Conservation (phyloP, 2,888 invertebrate species). For the Epirrita christyi region DNA sequence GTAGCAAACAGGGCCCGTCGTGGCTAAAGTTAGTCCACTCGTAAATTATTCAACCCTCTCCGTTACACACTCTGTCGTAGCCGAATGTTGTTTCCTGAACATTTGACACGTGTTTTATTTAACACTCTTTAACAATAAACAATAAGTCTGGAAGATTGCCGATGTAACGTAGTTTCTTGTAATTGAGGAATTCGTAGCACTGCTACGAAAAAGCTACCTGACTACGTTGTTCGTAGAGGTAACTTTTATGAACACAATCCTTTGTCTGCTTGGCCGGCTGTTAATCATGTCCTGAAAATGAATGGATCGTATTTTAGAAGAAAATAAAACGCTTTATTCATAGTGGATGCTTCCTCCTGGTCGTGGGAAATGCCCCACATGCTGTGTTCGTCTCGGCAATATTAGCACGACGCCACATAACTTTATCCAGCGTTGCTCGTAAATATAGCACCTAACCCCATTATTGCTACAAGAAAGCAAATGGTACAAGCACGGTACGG, state of each 20-base stretch:
- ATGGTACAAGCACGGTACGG: constrained; percentile 42
- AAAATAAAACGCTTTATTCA: constrained; percentile 45
- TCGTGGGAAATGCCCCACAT: constrained; percentile 62
- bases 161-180: neutral
- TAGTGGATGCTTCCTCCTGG: constrained; percentile 28
- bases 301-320: constrained; percentile 28
- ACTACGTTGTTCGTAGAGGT: constrained; percentile 15
- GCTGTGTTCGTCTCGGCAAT: constrained; percentile 61
- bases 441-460: constrained; percentile 63
- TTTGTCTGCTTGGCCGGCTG: constrained; percentile 16
- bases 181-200: constrained; percentile 6
- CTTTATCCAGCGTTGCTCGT: constrained; percentile 66
- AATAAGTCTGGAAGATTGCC: neutral
- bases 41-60: constrained; percentile 79
- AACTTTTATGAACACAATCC: constrained; percentile 2
- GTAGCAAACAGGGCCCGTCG: constrained; percentile 62
- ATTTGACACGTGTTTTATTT: constrained; percentile 53
- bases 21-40: constrained; percentile 74
- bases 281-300: constrained; percentile 26
- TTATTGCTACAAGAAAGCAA: constrained; percentile 62
- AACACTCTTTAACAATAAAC: neutral
- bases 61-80: constrained; percentile 63
- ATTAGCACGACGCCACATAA: constrained; percentile 68
- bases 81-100: constrained; percentile 60
- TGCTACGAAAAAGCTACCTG: constrained; percentile 24